A percentile compares a stretch with the other conserved stretches of the same genome.
phyloP scores from a whole-genome alignment of 2,888 invertebrate species.

The Cephus runcator region DNA sequence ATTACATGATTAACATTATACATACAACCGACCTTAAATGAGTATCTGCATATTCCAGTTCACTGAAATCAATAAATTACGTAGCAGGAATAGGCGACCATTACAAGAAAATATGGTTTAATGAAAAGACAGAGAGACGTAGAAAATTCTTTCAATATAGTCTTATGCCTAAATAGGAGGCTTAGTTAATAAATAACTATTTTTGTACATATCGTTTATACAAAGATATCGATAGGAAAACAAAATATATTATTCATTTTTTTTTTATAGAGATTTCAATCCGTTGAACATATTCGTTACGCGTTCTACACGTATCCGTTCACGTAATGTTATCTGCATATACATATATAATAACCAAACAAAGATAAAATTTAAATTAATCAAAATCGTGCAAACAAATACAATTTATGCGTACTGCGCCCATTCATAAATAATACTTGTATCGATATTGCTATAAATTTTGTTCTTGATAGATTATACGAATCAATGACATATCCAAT shows the following conservation, averaged over 20 bases:
- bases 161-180: background rate
- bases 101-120: background rate
- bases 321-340: no score
- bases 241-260: background rate
- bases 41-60: no score
- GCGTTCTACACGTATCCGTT: no score
- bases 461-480: background rate
- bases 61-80: no score
- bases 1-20: background rate
- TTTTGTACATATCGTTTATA: no score
- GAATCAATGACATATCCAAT: background rate
- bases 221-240: background rate
- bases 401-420: constrained; percentile 5
- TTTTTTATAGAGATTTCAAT: background rate
- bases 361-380: background rate
- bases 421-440: background rate
- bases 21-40: background rate
- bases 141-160: background rate
- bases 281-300: no score
- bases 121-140: background rate
- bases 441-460: background rate
- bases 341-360: no score
- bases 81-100: no score
- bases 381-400: constrained; percentile 2
- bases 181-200: background rate